Evolutionary conservation across 2,888 invertebrate genomes (phyloP).

Genomic region (Cantharis rufa): DNA sequence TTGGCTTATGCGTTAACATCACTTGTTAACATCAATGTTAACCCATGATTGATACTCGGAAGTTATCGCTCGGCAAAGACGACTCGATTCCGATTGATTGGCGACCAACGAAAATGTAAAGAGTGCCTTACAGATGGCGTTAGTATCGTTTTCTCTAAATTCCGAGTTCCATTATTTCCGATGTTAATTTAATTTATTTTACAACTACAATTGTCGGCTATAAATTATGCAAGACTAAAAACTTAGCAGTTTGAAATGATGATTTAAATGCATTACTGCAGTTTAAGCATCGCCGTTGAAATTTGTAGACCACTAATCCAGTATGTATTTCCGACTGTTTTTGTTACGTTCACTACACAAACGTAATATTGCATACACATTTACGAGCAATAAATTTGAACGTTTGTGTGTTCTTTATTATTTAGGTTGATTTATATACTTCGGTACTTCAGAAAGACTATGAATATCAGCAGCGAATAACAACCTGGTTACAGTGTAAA

Average conservation of each 20-base stretch:
- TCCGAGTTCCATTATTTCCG: background rate
- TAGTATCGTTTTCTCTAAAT: background rate
- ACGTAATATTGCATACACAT: slow-evolving; percentile 41
- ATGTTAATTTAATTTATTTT: background rate
- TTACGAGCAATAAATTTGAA: slow-evolving; percentile 43
- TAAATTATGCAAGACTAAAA: background rate
- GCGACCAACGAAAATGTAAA: no score
- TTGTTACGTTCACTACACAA: slow-evolving; percentile 25
- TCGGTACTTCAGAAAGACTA: slow-evolving; percentile 32
- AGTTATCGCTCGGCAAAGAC: no score
- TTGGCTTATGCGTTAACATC: no score
- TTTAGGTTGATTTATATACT: slow-evolving; percentile 34
- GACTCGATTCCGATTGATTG: background rate
- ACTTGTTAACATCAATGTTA: no score
- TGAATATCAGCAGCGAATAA: slow-evolving; percentile 29
- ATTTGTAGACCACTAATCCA: slow-evolving; percentile 17
- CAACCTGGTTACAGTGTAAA: slow-evolving; percentile 31
- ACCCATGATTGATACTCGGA: no score
- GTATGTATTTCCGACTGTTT: slow-evolving; percentile 12
- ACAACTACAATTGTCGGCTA: background rate
- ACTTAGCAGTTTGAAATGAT: background rate
- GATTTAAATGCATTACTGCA: background rate
- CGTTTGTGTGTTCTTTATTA: slow-evolving; percentile 40
- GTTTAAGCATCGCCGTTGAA: slow-evolving; percentile 12
- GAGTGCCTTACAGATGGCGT: background rate